Evolutionary conservation across 2,113 vertebrate species (phyloP).

Genomic region (Onychostruthus taczanowskii): DNA sequence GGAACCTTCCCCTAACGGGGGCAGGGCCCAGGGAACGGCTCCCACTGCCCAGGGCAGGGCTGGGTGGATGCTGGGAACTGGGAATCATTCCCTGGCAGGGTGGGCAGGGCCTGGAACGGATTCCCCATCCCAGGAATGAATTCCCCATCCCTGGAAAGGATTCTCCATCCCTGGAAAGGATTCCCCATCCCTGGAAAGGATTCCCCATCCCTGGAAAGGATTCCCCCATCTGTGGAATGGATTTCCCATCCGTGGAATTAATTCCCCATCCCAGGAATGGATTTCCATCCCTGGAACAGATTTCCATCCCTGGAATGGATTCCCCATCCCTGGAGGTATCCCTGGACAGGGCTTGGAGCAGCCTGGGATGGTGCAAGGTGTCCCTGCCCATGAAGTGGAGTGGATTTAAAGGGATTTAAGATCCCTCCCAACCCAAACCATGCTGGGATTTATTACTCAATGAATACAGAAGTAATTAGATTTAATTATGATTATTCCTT

Average conservation of each 20-base stretch:
- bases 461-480: not conserved
- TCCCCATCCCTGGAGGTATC: not conserved
- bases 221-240: too few relatives aligned
- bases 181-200: too few relatives aligned
- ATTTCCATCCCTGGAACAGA: not conserved
- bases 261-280: not conserved
- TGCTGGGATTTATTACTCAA: not conserved
- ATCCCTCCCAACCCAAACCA: not conserved
- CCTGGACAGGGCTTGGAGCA: not conserved
- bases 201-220: too few relatives aligned
- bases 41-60: not conserved
- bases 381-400: not conserved
- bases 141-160: too few relatives aligned
- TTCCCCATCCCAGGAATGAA: too few relatives aligned
- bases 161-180: too few relatives aligned
- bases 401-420: not conserved
- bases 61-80: not conserved
- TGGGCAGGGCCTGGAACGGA: too few relatives aligned
- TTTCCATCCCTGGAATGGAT: not conserved
- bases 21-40: too few relatives aligned
- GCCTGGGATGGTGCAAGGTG: rapidly evolving
- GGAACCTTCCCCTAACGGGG: not conserved
- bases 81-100: not conserved
- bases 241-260: too few relatives aligned
- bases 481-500: not conserved